Evolutionary conservation across 2,888 invertebrate species (phyloP).

Genomic region (Lasioglossum pauxillum): DNA sequence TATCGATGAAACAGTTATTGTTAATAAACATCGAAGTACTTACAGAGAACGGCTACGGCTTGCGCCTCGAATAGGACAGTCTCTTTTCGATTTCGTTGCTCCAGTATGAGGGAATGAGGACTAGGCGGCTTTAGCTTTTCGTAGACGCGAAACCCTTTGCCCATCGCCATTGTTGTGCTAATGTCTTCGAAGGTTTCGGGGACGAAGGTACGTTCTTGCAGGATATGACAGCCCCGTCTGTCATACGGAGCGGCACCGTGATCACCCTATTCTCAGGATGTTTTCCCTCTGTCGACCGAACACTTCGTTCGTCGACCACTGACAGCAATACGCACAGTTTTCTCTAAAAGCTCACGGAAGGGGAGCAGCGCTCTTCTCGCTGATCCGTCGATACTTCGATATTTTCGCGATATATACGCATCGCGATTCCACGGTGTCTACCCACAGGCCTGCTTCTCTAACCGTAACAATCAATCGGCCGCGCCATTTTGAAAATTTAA

Average conservation of each 20-base stretch:
- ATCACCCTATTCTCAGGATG: constrained; percentile 34
- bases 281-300: constrained; percentile 46
- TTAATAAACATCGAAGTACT: constrained; percentile 79
- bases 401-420: constrained; percentile 59
- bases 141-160: constrained; percentile 95
- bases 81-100: constrained; percentile 94
- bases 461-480: constrained; percentile 61
- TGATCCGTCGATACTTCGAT: constrained; percentile 62
- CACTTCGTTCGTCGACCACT: constrained; percentile 33
- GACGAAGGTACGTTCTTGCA: constrained; percentile 37
- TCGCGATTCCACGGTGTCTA: constrained; percentile 43
- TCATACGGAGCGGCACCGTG: constrained; percentile 52
- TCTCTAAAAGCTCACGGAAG: constrained; percentile 25
- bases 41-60: constrained; percentile 94
- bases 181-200: constrained; percentile 45
- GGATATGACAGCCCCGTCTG: constrained; percentile 62
- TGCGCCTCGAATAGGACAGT: constrained; percentile 96
- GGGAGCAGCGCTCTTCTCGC: constrained; percentile 59
- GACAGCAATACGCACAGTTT: constrained; percentile 31
- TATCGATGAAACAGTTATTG: not conserved
- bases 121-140: constrained; percentile 94
- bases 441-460: constrained; percentile 36
- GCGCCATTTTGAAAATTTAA: constrained; percentile 62
- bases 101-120: constrained; percentile 95
- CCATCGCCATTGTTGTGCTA: constrained; percentile 92